phyloP scores from a whole-genome alignment of 1,140 invertebrate species.

The Listronotus bonariensis region DNA sequence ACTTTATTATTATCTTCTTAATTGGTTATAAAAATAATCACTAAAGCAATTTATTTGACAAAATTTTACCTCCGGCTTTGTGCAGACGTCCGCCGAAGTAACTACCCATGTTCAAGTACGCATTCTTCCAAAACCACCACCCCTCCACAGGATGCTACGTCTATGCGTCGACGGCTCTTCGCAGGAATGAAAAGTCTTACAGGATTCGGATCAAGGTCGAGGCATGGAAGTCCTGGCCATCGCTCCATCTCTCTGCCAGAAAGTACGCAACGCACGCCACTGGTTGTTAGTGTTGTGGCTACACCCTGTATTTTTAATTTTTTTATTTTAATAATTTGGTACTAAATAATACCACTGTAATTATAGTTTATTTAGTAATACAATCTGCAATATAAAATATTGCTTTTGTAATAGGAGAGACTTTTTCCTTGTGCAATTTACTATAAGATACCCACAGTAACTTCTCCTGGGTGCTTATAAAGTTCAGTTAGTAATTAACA shows the following conservation, averaged over 20 bases:
- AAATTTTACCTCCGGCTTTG: constrained; percentile 10
- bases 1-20: no score
- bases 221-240: constrained; percentile 70
- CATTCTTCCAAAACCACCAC: constrained; percentile 17
- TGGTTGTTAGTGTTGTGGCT: constrained; percentile 39
- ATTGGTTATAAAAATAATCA: no score
- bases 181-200: constrained; percentile 76
- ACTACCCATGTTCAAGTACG: constrained; percentile 24
- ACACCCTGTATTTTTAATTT: background rate
- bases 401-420: no score
- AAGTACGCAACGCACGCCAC: constrained; percentile 65
- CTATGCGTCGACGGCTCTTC: constrained; percentile 68
- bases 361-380: background rate
- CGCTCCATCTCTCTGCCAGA: constrained; percentile 78
- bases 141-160: constrained; percentile 40
- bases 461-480: no score
- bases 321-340: constrained; percentile 9
- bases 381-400: no score
- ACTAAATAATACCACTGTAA: background rate
- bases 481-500: no score
- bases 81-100: constrained; percentile 38
- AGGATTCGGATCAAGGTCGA: constrained; percentile 69
- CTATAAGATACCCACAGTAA: no score
- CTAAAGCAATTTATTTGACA: background rate
- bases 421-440: no score